Base-by-base conservation (phyloP, 2,888 invertebrate genomes). In the Schizaphis graminum region DNA sequence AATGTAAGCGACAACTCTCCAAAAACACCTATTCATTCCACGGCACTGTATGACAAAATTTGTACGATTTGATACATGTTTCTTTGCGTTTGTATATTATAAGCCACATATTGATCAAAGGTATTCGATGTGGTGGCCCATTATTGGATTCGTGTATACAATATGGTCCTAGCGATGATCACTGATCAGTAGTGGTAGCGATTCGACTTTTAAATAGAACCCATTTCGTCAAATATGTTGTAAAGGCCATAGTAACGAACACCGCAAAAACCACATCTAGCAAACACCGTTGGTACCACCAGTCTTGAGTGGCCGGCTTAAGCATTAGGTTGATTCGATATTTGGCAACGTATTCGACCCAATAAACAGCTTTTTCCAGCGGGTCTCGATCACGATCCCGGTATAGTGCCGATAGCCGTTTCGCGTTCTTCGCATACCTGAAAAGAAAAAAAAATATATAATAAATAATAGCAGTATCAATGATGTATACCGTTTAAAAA, bases 311-410 rank as follows among this genome's bases (percentile, higher is more conserved):
- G 3, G 41, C 11, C 3, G 94, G 61, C 3, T 77, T 89, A 7
- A 57, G 21, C 11, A 49, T 26, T 26, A 94, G 16, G 24, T 41
- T 10, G 41, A 35, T 86, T n/a, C 53, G 24, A n/a, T 91, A 11
- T 44, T 26, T 85, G 35, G 93, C 89, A 28, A 93, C 89, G 49
- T 93, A 93, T 47, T 93, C 93, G 13, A 90, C 49, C 93, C 93
- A 93, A 57, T 84, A 93, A 16, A 93, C 49, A 10, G 94, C 94
- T 3, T 28, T 86, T 35, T 90, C 61, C 24, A 94, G 28, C 35
- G 94, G 90, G 41, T 91, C n/a, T 10, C 0, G 47, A 10, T 89
- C 44, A 10, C 94, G 61, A 16, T 94, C 94, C 24, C 49, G 57
- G 35, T 86, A 94, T 7, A 94, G 41, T 1, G 2, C 0, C 21